A percentile compares a stretch with the other conserved stretches of the same genome.
Conservation (phyloP, 2,113 vertebrate genomes). For the Bungarus multicinctus region DNA sequence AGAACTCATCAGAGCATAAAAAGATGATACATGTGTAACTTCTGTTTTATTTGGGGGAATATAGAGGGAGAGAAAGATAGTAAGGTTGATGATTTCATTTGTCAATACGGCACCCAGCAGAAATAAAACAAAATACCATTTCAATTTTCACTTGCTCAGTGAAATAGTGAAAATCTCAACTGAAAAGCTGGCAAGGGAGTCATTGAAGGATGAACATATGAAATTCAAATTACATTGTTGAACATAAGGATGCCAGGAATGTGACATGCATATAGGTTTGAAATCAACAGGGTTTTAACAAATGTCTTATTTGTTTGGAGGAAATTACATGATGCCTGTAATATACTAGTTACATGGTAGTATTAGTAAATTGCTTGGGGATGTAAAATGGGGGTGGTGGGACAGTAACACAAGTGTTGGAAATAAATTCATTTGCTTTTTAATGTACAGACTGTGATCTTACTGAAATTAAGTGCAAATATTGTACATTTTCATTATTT, state of each 20-base stretch:
- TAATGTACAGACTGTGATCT: neutral
- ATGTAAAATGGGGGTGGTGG: neutral
- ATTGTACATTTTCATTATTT: neutral
- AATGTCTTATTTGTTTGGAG: neutral
- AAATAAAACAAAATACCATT: neutral
- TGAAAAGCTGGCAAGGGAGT: neutral
- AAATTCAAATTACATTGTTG: neutral
- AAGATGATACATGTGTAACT: neutral
- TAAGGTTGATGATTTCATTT: neutral
- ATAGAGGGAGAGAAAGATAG: neutral
- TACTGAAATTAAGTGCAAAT: neutral
- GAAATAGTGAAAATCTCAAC: neutral
- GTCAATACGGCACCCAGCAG: accelerated
- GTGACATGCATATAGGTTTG: neutral
- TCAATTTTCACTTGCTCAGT: neutral
- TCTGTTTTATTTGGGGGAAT: neutral
- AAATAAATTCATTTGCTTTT: neutral
- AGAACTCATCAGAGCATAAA: neutral
- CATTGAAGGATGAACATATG: neutral
- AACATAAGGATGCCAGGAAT: neutral
- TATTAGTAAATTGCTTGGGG: neutral
- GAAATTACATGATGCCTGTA: neutral
- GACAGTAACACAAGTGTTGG: neutral
- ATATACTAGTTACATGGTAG: neutral
- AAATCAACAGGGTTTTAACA: neutral